Conservation (phyloP, 2,888 invertebrate species). For the Empis stercorea region DNA sequence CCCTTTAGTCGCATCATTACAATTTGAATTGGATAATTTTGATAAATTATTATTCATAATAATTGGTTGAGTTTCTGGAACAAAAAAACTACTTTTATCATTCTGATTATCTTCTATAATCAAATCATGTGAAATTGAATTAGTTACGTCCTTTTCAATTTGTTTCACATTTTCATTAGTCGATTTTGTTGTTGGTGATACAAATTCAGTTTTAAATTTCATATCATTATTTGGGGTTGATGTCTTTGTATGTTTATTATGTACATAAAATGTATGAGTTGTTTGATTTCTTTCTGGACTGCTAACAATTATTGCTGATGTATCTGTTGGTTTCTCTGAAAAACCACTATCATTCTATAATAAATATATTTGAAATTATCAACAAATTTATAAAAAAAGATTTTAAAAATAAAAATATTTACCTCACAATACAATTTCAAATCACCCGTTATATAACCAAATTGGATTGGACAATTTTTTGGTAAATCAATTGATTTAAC, state of each 20-base stretch:
- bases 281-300: constrained; percentile 7
- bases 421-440: not conserved
- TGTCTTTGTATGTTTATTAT: constrained; percentile 3
- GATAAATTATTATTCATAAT: not conserved
- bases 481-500: not conserved
- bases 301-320: constrained; percentile 3
- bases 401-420: not conserved
- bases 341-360: not conserved
- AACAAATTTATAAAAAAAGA: not conserved
- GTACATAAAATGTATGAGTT: not conserved
- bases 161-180: not conserved
- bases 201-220: not conserved
- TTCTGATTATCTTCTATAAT: constrained; percentile 6
- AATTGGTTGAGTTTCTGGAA: constrained; percentile 19
- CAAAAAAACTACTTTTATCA: constrained; percentile 15
- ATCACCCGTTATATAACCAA: not conserved
- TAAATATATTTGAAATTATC: not conserved
- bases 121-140: not conserved
- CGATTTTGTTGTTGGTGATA: not conserved
- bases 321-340: not conserved
- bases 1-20: not conserved
- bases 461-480: not conserved
- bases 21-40: not conserved
- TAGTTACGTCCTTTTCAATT: not conserved
- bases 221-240: constrained; percentile 6